Evolutionary conservation across 2,888 invertebrate species (phyloP).

Genomic region (Gastrophysa polygoni): DNA sequence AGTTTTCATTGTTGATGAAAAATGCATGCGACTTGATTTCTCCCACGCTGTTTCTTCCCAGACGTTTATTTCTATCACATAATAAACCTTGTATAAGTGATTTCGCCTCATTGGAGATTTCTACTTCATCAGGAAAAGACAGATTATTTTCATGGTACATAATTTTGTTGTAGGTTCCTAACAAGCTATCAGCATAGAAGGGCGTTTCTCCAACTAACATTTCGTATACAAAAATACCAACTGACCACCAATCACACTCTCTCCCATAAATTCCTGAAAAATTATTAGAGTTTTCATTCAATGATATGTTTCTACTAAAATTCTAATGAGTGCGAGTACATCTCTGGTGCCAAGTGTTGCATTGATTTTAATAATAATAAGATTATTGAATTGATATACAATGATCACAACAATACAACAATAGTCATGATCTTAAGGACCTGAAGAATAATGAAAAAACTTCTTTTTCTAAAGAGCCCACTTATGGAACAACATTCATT

Average conservation of each 20-base stretch:
- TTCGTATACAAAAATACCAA: conserved; percentile 98
- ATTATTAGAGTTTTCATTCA: too few relatives aligned
- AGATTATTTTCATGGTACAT: conserved; percentile 98
- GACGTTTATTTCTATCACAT: conserved; percentile 73
- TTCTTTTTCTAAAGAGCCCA: too few relatives aligned
- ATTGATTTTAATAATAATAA: too few relatives aligned
- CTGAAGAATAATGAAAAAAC: too few relatives aligned
- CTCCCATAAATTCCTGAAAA: conserved; percentile 79
- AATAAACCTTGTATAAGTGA: conserved; percentile 91
- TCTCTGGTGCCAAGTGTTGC: too few relatives aligned
- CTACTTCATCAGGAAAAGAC: conserved; percentile 93
- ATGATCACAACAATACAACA: too few relatives aligned
- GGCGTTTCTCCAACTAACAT: conserved; percentile 99
- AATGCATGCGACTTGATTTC: conserved; percentile 96
- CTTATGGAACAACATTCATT: too few relatives aligned
- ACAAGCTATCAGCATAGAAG: conserved; percentile 97
- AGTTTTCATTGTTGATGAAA: conserved; percentile 95
- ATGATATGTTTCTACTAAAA: too few relatives aligned
- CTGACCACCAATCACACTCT: conserved; percentile 99
- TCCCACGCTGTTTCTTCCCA: conserved; percentile 80
- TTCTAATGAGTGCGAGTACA: too few relatives aligned
- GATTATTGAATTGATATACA: too few relatives aligned
- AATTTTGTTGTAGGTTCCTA: conserved; percentile 96
- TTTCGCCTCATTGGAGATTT: conserved; percentile 87
- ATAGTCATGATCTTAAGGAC: too few relatives aligned